phyloP scores from a whole-genome alignment of 2,113 vertebrate genomes.

The Hylia prasina region DNA sequence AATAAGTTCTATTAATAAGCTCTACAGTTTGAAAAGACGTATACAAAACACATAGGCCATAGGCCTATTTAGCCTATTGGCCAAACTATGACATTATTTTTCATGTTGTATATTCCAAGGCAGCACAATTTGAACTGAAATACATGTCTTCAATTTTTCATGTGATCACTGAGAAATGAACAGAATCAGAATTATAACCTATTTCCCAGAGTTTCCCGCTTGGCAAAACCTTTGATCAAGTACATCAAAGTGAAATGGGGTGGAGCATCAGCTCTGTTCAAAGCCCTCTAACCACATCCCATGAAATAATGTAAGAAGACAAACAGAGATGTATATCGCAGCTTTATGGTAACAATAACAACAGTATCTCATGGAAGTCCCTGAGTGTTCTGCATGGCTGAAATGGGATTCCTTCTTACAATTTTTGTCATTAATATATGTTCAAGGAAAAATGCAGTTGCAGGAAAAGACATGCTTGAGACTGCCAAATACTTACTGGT shows the following conservation, averaged over 20 bases:
- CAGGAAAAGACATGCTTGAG: slow-evolving; percentile 33
- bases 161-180: not conserved
- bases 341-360: slow-evolving; percentile 21
- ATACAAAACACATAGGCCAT: not conserved
- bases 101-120: not conserved
- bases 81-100: not conserved
- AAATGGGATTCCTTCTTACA: slow-evolving; percentile 28
- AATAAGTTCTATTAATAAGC: not conserved
- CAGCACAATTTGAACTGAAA: not conserved
- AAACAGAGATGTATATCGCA: not conserved
- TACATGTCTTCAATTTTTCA: not conserved
- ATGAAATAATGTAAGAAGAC: not conserved
- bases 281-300: not conserved
- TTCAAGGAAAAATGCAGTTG: slow-evolving; percentile 26
- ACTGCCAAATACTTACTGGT: slow-evolving; percentile 57
- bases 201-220: not conserved
- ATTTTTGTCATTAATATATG: not conserved
- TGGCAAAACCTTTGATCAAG: not conserved
- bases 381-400: not conserved
- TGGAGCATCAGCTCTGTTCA: not conserved
- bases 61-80: not conserved
- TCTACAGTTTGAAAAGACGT: not conserved
- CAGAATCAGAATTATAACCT: not conserved
- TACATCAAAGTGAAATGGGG: not conserved
- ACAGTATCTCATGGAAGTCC: not conserved